These are phyloP conservation scores for Yasuhikotakia modesta DNA, from an alignment of 2,797 vertebrate species.

Conservation along the genomic window DNA sequence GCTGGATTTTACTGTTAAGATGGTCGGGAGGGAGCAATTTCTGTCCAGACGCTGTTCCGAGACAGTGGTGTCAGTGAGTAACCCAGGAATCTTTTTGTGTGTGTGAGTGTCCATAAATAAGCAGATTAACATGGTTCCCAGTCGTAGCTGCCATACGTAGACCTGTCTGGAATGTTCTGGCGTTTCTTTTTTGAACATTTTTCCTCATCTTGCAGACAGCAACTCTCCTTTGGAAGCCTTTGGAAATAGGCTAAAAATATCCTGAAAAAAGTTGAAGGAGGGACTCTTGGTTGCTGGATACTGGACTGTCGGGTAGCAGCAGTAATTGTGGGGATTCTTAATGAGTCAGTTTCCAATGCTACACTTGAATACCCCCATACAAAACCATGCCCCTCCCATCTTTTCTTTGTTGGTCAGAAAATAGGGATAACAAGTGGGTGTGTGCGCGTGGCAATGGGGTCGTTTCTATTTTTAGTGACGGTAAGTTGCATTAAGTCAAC, in stretches of 20 bases:
- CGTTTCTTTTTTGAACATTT: neutral
- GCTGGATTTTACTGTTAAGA: conserved; percentile 48
- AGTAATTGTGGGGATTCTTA: conserved; percentile 49
- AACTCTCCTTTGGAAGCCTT: conserved; percentile 4
- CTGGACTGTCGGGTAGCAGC: conserved; percentile 34
- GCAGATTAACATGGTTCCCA: conserved; percentile 50
- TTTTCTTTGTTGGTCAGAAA: conserved; percentile 58
- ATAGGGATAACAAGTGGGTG: conserved; percentile 55
- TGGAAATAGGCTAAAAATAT: conserved; percentile 51
- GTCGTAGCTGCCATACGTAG: conserved; percentile 30
- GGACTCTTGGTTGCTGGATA: conserved; percentile 31
- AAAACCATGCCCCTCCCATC: conserved; percentile 34
- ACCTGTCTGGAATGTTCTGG: conserved; percentile 46
- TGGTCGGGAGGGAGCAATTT: conserved; percentile 45
- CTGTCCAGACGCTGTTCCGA: conserved; percentile 50
- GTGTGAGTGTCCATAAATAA: conserved; percentile 53
- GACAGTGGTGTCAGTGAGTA: conserved; percentile 54
- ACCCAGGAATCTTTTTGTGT: conserved; percentile 38
- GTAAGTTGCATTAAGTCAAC: conserved; percentile 36
- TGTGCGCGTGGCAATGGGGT: conserved; percentile 47
- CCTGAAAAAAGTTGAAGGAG: conserved; percentile 15
- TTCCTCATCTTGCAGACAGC: neutral
- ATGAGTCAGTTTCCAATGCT: conserved; percentile 45
- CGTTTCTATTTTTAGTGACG: conserved; percentile 44
- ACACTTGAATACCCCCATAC: conserved; percentile 16